phyloP scores from a whole-genome alignment of 2,797 vertebrate species.

The Onychomys leucogaster region DNA sequence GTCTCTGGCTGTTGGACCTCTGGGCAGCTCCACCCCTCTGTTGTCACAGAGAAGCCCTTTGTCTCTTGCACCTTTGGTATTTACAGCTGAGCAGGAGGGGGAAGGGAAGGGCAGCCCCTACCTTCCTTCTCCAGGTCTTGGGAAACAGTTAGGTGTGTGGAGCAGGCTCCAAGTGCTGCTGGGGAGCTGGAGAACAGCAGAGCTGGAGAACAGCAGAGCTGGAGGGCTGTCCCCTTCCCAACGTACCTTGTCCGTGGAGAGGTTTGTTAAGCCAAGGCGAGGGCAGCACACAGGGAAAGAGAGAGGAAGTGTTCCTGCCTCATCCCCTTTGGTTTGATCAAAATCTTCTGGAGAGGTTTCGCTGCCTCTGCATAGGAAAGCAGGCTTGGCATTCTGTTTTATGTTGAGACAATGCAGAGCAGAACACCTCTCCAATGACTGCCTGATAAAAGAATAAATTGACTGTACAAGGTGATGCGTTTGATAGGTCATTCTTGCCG shows the following conservation, averaged over 20 bases:
- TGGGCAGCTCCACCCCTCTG: not conserved
- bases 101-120: not conserved
- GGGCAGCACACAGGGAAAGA: not conserved
- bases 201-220: not conserved
- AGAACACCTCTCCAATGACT: conserved; percentile 77
- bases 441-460: conserved; percentile 77
- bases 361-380: conserved; percentile 65
- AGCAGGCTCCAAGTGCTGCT: not conserved
- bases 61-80: not conserved
- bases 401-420: conserved; percentile 78
- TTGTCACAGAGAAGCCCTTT: not conserved
- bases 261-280: not conserved
- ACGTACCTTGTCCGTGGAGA: not conserved
- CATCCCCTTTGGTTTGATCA: conserved; percentile 77
- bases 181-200: not conserved
- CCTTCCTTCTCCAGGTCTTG: not conserved
- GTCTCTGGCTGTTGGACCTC: not conserved
- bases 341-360: conserved; percentile 75
- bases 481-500: conserved; percentile 72
- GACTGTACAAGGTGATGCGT: conserved; percentile 75
- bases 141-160: not conserved
- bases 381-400: conserved; percentile 72
- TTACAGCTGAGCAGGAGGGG: not conserved
- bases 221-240: not conserved
- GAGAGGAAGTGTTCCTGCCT: not conserved